phyloP scores from a whole-genome alignment of 35 echinoderm and acorn worm species.

The Ophioderma brevispina region DNA sequence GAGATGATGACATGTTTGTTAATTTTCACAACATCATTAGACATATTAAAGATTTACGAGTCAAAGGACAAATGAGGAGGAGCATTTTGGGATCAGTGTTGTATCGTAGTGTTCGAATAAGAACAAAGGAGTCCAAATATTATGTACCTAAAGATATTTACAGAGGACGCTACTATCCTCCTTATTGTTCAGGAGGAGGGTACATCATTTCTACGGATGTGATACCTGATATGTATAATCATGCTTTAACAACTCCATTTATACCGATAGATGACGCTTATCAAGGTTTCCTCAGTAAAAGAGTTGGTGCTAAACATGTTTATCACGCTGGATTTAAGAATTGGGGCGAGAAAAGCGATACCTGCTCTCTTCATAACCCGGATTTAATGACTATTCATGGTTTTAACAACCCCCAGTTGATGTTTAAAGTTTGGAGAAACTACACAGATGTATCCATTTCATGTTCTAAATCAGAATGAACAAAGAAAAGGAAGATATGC shows the following conservation, averaged over 20 bases:
- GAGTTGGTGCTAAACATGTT: conserved; percentile 55
- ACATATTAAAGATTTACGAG: conserved; percentile 34
- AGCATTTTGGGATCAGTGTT: conserved; percentile 73
- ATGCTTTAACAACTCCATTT: conserved; percentile 71
- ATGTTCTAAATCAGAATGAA: no score
- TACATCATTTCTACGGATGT: conserved; percentile 88
- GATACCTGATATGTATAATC: conserved; percentile 72
- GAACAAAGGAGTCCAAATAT: conserved; percentile 72
- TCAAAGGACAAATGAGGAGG: conserved; percentile 37
- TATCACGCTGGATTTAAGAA: conserved; percentile 79
- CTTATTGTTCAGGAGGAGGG: conserved; percentile 88
- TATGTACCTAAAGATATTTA: conserved; percentile 68
- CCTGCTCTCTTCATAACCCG: conserved; percentile 60
- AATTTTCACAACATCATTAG: conserved; percentile 85
- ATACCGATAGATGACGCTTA: conserved; percentile 95
- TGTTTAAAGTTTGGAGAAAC: conserved; percentile 90
- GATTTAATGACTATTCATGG: conserved; percentile 88
- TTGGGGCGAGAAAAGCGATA: conserved; percentile 84
- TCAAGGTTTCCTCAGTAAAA: conserved; percentile 73
- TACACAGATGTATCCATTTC: conserved; percentile 76
- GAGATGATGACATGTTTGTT: conserved; percentile 95
- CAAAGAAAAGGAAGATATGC: no score
- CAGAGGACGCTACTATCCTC: conserved; percentile 87
- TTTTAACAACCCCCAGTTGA: conserved; percentile 61
- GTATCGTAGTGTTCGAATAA: conserved; percentile 56